These are phyloP conservation scores for Sylvia atricapilla DNA, from an alignment of 2,113 vertebrate species.

Conservation along the genomic window DNA sequence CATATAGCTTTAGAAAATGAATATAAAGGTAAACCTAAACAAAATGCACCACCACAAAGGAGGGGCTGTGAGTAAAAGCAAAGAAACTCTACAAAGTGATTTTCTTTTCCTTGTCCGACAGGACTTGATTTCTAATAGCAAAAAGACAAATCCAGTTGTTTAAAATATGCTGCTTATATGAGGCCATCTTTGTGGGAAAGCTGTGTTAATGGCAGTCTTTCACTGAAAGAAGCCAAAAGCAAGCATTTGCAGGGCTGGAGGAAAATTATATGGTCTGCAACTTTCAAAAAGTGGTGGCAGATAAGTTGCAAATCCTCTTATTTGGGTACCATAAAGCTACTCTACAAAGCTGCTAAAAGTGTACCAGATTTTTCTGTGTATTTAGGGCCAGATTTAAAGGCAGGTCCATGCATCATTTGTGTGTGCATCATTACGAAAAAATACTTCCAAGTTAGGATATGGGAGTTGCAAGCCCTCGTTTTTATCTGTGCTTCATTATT, in stretches of 20 bases:
- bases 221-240: not conserved
- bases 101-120: not conserved
- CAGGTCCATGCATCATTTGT: not conserved
- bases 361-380: not conserved
- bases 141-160: not conserved
- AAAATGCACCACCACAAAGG: too few relatives aligned
- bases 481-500: not conserved
- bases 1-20: too few relatives aligned
- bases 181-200: not conserved
- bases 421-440: not conserved
- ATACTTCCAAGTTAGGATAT: not conserved
- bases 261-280: not conserved
- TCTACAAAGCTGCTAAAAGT: not conserved
- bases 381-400: not conserved
- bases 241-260: not conserved
- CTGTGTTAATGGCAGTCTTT: not conserved
- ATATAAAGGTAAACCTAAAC: too few relatives aligned
- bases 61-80: not conserved
- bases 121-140: not conserved
- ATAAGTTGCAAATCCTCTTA: not conserved
- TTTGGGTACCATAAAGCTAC: not conserved
- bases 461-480: not conserved
- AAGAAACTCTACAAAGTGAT: not conserved
- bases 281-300: not conserved
- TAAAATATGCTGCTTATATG: not conserved